Evolutionary conservation across 2,797 vertebrate species (phyloP).

Genomic region (Pampus argenteus): DNA sequence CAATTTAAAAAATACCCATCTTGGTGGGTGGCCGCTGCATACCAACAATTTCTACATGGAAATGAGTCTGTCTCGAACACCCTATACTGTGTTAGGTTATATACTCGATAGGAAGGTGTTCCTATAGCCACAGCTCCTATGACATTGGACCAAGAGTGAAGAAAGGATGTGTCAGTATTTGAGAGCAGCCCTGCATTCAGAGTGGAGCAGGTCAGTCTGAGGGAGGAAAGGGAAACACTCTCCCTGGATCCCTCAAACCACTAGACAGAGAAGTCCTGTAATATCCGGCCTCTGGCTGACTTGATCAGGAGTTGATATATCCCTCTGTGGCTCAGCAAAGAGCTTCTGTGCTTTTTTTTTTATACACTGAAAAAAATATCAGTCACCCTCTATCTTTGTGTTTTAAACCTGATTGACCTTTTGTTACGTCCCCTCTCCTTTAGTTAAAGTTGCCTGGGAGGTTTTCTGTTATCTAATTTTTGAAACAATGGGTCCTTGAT

Average conservation of each 20-base stretch:
- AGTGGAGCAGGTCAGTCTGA: slow-evolving; percentile 43
- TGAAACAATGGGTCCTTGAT: no score
- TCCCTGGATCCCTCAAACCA: slow-evolving; percentile 32
- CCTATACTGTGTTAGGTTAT: slow-evolving; percentile 31
- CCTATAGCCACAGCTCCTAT: slow-evolving; percentile 14
- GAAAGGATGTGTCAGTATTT: slow-evolving; percentile 39
- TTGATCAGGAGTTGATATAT: slow-evolving; percentile 48
- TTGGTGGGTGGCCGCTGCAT: slow-evolving; percentile 24
- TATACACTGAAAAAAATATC: neutral
- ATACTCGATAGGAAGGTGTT: slow-evolving; percentile 7
- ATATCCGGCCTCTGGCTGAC: slow-evolving; percentile 46
- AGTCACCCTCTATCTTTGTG: neutral
- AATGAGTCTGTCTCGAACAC: slow-evolving; percentile 46
- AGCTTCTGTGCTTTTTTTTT: neutral
- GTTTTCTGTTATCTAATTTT: neutral
- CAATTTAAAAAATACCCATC: slow-evolving; percentile 44
- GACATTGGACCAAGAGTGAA: slow-evolving; percentile 44
- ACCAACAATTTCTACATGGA: slow-evolving; percentile 53
- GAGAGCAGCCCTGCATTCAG: slow-evolving; percentile 62
- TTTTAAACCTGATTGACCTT: neutral
- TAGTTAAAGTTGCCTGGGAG: neutral
- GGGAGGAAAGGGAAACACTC: slow-evolving; percentile 52
- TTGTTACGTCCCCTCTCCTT: neutral
- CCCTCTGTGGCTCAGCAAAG: slow-evolving; percentile 31
- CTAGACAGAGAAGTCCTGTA: slow-evolving; percentile 52